These are phyloP conservation scores for Chrysolina americana DNA, from an alignment of 2,888 invertebrate species.

Conservation along the genomic window DNA sequence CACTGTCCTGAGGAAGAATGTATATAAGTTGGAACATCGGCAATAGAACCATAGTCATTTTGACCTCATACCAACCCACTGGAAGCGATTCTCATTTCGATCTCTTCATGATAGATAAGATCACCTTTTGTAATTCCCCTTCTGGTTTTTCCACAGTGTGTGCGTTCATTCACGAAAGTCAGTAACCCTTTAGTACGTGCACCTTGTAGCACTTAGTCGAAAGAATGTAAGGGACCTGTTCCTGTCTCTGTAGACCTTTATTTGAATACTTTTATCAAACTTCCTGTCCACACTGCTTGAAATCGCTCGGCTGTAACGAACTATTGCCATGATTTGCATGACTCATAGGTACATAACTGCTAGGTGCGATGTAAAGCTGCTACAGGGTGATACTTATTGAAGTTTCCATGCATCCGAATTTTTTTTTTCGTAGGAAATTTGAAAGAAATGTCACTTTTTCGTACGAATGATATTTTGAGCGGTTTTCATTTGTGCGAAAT, in stretches of 20 bases:
- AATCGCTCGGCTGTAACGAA: constrained; percentile 36
- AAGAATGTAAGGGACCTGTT: constrained; percentile 7
- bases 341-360: not conserved
- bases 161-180: not conserved
- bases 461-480: too few species aligned
- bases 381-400: not conserved
- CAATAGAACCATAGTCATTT: too few species aligned
- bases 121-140: too few species aligned
- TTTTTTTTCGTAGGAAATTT: too few species aligned
- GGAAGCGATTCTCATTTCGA: too few species aligned
- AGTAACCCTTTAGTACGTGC: not conserved
- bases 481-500: too few species aligned
- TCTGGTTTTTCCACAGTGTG: not conserved
- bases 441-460: too few species aligned
- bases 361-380: not conserved
- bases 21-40: too few species aligned
- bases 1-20: too few species aligned
- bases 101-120: too few species aligned
- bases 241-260: not conserved
- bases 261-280: constrained; percentile 15
- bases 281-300: constrained; percentile 40
- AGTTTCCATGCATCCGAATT: too few species aligned
- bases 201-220: not conserved
- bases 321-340: not conserved
- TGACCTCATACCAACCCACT: too few species aligned